phyloP scores from a whole-genome alignment of 2,888 invertebrate species.

The Chrysolina oricalcia region DNA sequence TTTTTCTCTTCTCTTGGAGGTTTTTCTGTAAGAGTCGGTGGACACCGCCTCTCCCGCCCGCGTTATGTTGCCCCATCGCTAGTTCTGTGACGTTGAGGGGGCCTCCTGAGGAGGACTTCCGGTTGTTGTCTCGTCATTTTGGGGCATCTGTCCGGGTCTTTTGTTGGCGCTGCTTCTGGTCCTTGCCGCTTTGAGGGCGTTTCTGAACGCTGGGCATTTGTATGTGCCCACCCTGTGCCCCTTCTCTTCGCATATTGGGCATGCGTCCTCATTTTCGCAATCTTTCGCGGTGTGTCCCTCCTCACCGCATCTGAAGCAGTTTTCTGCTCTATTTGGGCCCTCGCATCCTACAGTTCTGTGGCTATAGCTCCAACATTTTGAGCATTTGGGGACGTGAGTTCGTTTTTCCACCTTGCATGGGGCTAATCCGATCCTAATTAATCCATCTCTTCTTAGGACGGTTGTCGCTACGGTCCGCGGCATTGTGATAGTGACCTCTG shows the following conservation, averaged over 20 bases:
- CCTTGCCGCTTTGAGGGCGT: background rate
- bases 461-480: background rate
- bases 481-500: background rate
- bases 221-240: conserved; percentile 4
- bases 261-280: background rate
- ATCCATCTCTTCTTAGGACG: background rate
- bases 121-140: background rate
- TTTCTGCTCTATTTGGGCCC: conserved; percentile 9
- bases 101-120: background rate
- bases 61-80: background rate
- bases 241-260: background rate
- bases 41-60: background rate
- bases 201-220: conserved; percentile 11
- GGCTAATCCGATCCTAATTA: background rate
- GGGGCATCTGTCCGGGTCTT: background rate
- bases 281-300: conserved; percentile 10
- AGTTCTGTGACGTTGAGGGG: background rate
- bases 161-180: background rate
- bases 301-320: conserved; percentile 19
- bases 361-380: background rate
- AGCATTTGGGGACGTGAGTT: background rate
- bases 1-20: background rate
- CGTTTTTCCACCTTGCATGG: background rate
- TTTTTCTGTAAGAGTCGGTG: background rate
- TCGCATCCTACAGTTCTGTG: background rate